These are phyloP conservation scores for Monodelphis domestica DNA, from an alignment of 2,797 vertebrate genomes.

Conservation along the genomic window DNA sequence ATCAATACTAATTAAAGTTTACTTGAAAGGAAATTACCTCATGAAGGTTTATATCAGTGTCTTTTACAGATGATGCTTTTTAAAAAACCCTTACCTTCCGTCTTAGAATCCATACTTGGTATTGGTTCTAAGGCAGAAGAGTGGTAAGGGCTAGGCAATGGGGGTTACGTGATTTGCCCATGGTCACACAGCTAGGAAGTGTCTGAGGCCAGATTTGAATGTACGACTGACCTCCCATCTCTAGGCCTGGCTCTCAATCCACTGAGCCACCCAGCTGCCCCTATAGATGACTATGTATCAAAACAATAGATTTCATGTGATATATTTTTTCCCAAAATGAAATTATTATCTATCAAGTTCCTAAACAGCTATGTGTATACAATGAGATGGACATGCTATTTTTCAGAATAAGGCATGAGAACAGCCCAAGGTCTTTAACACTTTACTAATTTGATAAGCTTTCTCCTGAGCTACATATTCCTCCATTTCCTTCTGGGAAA, in stretches of 20 bases:
- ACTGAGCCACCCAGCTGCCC: too few species aligned
- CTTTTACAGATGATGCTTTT: not conserved
- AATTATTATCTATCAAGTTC: constrained; percentile 8
- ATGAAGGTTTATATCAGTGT: not conserved
- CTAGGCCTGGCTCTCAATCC: too few species aligned
- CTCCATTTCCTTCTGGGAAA: not conserved
- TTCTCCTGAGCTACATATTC: not conserved
- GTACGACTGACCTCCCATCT: too few species aligned
- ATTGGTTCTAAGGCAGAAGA: too few species aligned
- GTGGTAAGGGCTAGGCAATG: too few species aligned
- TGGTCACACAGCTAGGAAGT: too few species aligned
- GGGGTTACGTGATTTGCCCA: too few species aligned
- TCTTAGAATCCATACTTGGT: too few species aligned
- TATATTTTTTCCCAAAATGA: not conserved
- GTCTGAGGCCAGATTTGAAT: too few species aligned
- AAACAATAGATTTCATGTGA: not conserved
- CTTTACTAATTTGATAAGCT: not conserved
- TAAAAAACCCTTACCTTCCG: too few species aligned
- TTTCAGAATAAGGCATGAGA: constrained; percentile 37
- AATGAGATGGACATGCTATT: constrained; percentile 4
- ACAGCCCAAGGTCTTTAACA: constrained; percentile 22
- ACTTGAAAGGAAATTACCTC: constrained; percentile 24
- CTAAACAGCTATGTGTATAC: constrained; percentile 8
- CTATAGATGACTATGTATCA: not conserved
- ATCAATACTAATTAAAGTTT: not conserved